These are phyloP conservation scores for Argynnis bischoffii DNA, from an alignment of 2,888 invertebrate species.

Conservation along the genomic window DNA sequence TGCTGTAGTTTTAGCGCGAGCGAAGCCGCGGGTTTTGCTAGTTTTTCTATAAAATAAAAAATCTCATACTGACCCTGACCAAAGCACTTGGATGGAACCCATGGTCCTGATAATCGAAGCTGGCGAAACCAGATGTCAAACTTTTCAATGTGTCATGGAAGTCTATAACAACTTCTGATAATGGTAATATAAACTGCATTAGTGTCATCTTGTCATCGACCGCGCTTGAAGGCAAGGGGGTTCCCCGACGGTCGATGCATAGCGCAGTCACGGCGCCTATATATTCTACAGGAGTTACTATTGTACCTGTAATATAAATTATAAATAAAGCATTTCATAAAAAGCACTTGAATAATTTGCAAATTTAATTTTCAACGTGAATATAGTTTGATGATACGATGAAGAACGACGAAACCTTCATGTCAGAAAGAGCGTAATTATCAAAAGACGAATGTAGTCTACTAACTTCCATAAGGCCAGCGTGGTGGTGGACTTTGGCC, in stretches of 20 bases:
- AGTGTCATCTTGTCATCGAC: conserved; percentile 93
- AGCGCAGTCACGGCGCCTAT: conserved; percentile 87
- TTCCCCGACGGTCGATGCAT: conserved; percentile 87
- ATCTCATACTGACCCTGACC: conserved; percentile 85
- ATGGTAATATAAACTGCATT: conserved; percentile 91
- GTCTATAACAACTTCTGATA: conserved; percentile 96
- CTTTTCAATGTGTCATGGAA: conserved; percentile 97
- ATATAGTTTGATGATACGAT: no score
- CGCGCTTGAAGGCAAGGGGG: conserved; percentile 85
- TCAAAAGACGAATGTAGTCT: no score
- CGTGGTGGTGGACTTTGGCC: no score
- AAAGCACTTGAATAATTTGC: not conserved
- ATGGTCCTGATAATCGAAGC: conserved; percentile 95
- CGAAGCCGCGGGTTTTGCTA: no score
- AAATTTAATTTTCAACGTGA: no score
- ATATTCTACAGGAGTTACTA: conserved; percentile 92
- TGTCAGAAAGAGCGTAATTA: no score
- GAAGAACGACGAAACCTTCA: no score
- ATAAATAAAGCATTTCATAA: not conserved
- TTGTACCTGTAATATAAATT: conserved; percentile 84
- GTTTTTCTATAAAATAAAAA: not conserved
- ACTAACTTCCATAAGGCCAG: no score
- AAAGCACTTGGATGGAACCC: conserved; percentile 91
- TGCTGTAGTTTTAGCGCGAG: no score
- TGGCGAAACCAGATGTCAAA: conserved; percentile 96